phyloP scores from a whole-genome alignment of 2,113 vertebrate genomes.

The Petroica traversi region DNA sequence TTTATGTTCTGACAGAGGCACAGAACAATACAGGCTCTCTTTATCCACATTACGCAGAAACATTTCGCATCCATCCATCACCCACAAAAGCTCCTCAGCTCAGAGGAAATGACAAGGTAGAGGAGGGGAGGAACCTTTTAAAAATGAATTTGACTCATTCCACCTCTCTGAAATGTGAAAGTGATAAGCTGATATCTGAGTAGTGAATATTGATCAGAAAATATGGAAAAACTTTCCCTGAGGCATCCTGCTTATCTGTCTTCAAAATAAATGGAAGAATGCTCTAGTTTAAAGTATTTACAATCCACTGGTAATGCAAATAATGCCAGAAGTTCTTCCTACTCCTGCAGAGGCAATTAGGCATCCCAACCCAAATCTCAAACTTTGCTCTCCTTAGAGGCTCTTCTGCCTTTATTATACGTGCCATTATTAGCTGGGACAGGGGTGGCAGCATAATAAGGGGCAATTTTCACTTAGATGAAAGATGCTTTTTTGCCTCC shows the following conservation, averaged over 20 bases:
- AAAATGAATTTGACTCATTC: slow-evolving; percentile 43
- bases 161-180: slow-evolving; percentile 50
- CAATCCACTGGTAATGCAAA: slow-evolving; percentile 20
- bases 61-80: slow-evolving; percentile 48
- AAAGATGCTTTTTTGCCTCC: neutral
- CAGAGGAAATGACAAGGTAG: neutral
- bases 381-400: neutral
- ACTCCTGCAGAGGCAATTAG: neutral
- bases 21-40: neutral
- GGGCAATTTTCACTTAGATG: neutral
- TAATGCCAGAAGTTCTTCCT: neutral
- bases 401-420: neutral
- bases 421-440: neutral
- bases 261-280: slow-evolving; percentile 48
- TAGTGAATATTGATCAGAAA: slow-evolving; percentile 66
- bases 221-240: slow-evolving; percentile 42
- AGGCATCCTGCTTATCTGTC: slow-evolving; percentile 47
- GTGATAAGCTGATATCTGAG: slow-evolving; percentile 38
- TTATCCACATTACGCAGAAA: slow-evolving; percentile 28
- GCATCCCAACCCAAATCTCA: neutral
- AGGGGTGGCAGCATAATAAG: neutral
- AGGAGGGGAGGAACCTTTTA: neutral
- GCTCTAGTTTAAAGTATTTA: slow-evolving; percentile 24
- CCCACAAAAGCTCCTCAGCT: slow-evolving; percentile 8
- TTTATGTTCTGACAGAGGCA: neutral